These are phyloP conservation scores for Megaleporinus macrocephalus DNA, from an alignment of 2,113 vertebrate genomes.

Conservation along the genomic window DNA sequence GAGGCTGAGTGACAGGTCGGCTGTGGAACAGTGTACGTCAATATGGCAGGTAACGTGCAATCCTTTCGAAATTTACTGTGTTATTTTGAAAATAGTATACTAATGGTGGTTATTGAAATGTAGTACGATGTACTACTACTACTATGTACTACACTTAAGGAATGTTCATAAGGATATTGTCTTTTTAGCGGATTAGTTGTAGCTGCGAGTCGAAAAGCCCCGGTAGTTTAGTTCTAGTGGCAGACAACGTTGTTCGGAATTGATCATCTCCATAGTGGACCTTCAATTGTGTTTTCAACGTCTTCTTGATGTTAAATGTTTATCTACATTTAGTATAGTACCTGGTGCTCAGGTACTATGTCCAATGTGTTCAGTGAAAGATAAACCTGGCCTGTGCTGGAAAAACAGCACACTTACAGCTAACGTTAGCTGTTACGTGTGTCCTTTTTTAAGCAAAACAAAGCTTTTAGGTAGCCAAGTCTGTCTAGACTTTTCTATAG, in stretches of 20 bases:
- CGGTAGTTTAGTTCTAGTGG: not conserved
- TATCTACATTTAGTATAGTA: not conserved
- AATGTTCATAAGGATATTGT: not conserved
- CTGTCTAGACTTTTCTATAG: not conserved
- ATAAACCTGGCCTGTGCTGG: too few relatives aligned
- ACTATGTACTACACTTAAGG: not conserved
- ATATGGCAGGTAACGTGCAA: conserved; percentile 81
- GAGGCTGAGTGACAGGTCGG: conserved; percentile 70
- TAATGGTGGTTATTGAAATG: not conserved
- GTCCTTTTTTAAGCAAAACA: too few relatives aligned
- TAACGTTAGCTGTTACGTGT: not conserved
- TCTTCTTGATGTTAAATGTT: not conserved
- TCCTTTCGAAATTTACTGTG: conserved; percentile 36
- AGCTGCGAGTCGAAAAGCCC: conserved; percentile 32
- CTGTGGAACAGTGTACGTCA: conserved; percentile 68
- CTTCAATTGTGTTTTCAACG: not conserved
- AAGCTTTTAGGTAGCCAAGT: not conserved
- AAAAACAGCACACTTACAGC: not conserved
- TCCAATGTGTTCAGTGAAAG: not conserved
- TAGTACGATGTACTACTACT: not conserved
- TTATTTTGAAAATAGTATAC: not conserved
- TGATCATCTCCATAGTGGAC: not conserved
- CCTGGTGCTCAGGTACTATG: not conserved
- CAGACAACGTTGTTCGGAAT: not conserved
- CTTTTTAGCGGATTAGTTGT: conserved; percentile 32